Evolutionary conservation across 2,888 invertebrate genomes (phyloP), one percentile per base, ranked within the genome.

Genomic region (Lapara coniferarum): DNA sequence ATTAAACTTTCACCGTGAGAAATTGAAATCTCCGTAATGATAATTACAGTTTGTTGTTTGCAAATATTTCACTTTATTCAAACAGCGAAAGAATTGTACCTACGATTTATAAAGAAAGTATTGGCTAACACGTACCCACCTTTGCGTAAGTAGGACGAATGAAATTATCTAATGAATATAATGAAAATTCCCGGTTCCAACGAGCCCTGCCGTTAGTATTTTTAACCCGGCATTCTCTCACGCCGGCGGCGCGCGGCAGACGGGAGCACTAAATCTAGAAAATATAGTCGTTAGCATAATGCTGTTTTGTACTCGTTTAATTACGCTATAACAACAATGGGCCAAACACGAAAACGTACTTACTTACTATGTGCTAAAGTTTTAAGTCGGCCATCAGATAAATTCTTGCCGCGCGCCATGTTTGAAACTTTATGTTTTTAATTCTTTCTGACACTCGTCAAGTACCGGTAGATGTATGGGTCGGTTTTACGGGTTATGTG

Each of bases 271-370:
- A 70, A 66, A 58, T 68, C 51, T 68, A 66, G 70, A 49, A 67
- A 70, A 68, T 71, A 69, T 69, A 71, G 66, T 59, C 66, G 78
- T 84, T 84, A 83, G 75, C 75, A 78, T 82, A 83, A 82, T 78
- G 75, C 76, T 79, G 77, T 78, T 81, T 79, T 74, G 76, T 80
- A 78, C 78, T 83, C 77, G 63, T 81, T 82, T 84, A 83, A 81
- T 83, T 83, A 81, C 79, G 56, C 63, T 56, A 70, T 55, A 66
- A 66, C 66, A 69, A 69, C 69, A 69, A 66, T 44, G 69, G 63
- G 59, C 53, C 44, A 51, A 69, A 69, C 69, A 69, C 66, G 52
- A 66, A 69, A 69, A 69, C 58, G 57, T 67, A 66, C 67, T 67
- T 67, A 66, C 56, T 67, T 67, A 67, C 68, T 63, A 69, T 63